A percentile compares a stretch with the other conserved stretches of the same genome.
These are phyloP conservation scores for Chrysodeixis includens DNA, from an alignment of 2,888 invertebrate genomes.

Conservation along the genomic window DNA sequence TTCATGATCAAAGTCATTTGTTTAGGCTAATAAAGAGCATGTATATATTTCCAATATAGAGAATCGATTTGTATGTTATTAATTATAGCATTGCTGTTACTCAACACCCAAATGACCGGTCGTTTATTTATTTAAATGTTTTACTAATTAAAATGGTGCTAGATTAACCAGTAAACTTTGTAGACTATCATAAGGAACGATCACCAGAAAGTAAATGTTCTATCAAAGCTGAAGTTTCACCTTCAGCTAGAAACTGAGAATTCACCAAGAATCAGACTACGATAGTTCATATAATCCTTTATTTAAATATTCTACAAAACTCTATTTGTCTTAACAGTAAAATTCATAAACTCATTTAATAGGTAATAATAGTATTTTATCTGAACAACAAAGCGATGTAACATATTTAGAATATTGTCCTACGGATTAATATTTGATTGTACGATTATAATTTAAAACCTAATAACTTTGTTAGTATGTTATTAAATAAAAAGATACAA, in stretches of 20 bases:
- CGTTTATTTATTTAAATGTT: not conserved
- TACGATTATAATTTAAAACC: conserved; percentile 6
- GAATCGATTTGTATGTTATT: conserved; percentile 1
- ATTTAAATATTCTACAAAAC: not conserved
- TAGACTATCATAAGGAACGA: not conserved
- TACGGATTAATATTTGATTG: conserved; percentile 23
- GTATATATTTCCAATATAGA: not conserved
- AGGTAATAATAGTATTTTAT: not conserved
- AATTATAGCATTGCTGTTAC: conserved; percentile 4
- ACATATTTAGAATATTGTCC: conserved; percentile 8
- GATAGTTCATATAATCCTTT: not conserved
- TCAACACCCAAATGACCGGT: conserved; percentile 1
- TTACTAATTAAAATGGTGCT: not conserved
- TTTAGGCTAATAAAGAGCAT: conserved; percentile 1
- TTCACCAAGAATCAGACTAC: not conserved
- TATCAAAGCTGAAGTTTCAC: not conserved
- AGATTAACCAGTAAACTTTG: not conserved
- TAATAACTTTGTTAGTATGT: conserved; percentile 16
- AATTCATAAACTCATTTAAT: not conserved
- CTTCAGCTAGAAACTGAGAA: not conserved
- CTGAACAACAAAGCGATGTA: not conserved
- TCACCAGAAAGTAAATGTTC: not conserved
- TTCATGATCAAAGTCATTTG: conserved; percentile 4
- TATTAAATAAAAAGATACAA: conserved; percentile 38
- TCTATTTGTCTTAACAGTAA: not conserved